A percentile compares a stretch with the other conserved stretches of the same genome.
phyloP scores from a whole-genome alignment of 2,113 vertebrate genomes.

The Stercorarius parasiticus region DNA sequence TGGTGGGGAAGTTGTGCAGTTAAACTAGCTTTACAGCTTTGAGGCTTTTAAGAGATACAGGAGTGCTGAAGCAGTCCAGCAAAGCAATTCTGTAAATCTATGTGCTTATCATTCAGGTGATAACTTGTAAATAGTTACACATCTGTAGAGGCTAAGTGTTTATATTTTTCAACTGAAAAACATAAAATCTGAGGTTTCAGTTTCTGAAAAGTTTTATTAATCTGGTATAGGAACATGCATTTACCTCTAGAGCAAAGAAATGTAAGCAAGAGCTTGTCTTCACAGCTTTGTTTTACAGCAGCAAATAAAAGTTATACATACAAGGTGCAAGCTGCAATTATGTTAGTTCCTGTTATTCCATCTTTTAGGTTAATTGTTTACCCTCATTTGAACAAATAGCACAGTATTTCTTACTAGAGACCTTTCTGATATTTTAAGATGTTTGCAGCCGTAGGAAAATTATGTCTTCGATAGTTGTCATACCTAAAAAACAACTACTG shows the following conservation, averaged over 20 bases:
- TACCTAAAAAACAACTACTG: neutral
- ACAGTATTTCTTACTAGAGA: neutral
- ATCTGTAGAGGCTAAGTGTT: neutral
- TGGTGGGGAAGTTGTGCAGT: fast-evolving
- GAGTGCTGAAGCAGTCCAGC: neutral
- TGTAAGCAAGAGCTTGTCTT: neutral
- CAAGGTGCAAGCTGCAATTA: neutral
- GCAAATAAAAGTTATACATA: neutral
- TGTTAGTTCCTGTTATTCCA: neutral
- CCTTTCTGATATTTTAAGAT: neutral
- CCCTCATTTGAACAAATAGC: neutral
- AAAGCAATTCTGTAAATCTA: neutral
- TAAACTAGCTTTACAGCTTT: neutral
- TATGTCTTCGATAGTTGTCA: neutral
- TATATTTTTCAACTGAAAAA: neutral
- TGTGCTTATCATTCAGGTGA: neutral
- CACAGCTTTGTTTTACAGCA: neutral
- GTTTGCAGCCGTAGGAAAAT: neutral
- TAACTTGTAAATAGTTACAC: neutral
- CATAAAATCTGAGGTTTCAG: neutral
- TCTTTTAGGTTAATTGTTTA: neutral
- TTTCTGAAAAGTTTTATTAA: neutral
- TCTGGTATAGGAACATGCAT: neutral
- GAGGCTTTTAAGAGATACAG: neutral
- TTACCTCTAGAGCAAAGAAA: neutral